Percentiles rank a stretch among this genome's conserved stretches.
Conservation (phyloP, 2,888 invertebrate genomes). For the Dendrolimus pini region DNA sequence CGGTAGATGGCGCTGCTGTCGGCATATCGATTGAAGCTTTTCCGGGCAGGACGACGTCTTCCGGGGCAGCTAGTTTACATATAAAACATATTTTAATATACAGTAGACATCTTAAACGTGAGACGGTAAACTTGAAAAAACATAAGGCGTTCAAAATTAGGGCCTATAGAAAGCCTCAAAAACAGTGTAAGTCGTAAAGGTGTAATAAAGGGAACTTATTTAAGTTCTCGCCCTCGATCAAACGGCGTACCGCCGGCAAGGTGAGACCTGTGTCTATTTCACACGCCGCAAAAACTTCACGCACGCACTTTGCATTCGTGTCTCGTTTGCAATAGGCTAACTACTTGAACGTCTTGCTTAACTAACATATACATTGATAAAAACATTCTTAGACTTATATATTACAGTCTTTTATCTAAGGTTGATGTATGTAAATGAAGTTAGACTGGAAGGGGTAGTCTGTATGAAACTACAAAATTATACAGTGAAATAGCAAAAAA, state of each 20-base stretch:
- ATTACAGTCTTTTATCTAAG: no score
- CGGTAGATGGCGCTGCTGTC: no score
- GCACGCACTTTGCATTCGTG: constrained; percentile 39
- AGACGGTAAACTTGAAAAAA: neutral
- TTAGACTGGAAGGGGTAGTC: no score
- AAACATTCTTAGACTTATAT: neutral
- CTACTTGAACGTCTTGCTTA: constrained; percentile 1
- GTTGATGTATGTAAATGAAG: no score
- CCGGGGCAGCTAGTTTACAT: no score
- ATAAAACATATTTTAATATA: no score
- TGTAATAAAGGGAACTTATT: neutral
- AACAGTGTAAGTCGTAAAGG: neutral
- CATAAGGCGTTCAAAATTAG: neutral
- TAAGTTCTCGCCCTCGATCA: neutral
- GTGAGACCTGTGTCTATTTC: constrained; percentile 42
- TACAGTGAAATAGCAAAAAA: no score
- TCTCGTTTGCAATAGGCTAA: constrained; percentile 17
- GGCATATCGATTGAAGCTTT: no score
- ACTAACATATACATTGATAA: neutral
- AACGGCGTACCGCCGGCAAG: constrained; percentile 13
- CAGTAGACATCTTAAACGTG: neutral
- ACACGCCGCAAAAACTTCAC: constrained; percentile 36
- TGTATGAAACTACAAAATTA: no score
- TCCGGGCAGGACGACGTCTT: no score
- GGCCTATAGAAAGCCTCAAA: neutral